phyloP scores from a whole-genome alignment of 2,888 invertebrate genomes.

The Hypsopygia costalis region DNA sequence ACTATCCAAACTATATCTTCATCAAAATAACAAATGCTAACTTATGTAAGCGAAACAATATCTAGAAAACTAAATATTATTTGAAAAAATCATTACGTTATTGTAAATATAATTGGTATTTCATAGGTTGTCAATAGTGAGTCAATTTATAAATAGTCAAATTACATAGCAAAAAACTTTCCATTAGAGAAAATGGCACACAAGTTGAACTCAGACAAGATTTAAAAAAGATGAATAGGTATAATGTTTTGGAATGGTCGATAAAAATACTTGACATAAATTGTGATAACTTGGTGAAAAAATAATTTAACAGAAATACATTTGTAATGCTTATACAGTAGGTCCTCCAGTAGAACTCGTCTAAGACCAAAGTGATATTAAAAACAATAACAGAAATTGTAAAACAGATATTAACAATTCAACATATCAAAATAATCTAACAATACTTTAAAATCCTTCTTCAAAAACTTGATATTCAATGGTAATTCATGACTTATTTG shows the following conservation, averaged over 20 bases:
- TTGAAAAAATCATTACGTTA: too few relatives aligned
- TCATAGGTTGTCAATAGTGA: too few relatives aligned
- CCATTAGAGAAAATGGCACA: conserved; percentile 42
- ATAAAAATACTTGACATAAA: conserved; percentile 22
- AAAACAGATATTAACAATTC: conserved; percentile 58
- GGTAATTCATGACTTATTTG: conserved; percentile 28
- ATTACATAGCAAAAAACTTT: neutral
- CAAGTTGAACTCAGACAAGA: conserved; percentile 33
- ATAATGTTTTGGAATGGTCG: conserved; percentile 44
- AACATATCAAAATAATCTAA: conserved; percentile 58
- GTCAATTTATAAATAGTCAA: neutral
- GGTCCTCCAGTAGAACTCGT: conserved; percentile 22
- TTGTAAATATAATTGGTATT: too few relatives aligned
- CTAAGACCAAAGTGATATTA: conserved; percentile 36
- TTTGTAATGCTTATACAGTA: neutral
- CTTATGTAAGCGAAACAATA: neutral
- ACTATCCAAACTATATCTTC: neutral
- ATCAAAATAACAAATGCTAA: neutral
- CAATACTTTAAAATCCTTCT: conserved; percentile 59
- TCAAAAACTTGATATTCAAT: conserved; percentile 34
- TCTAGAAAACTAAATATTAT: conserved; percentile 8
- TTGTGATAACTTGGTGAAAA: neutral
- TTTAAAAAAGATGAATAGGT: conserved; percentile 21
- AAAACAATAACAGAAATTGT: conserved; percentile 62
- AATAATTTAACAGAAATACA: conserved; percentile 1